Base-by-base conservation (phyloP, 2,797 vertebrate species). In the Margarornis squamiger region DNA sequence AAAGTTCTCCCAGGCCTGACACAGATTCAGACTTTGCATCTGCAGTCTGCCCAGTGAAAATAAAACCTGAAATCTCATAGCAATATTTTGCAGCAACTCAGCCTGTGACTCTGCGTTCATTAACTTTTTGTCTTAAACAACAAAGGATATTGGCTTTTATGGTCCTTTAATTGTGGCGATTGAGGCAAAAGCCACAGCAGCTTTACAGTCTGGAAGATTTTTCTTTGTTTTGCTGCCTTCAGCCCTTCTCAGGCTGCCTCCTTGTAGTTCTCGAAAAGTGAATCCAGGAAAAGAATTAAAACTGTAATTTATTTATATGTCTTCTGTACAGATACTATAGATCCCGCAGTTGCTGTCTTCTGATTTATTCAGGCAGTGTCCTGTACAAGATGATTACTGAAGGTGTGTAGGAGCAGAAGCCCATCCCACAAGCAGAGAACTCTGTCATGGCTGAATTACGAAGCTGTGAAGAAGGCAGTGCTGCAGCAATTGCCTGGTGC, bases 231-330 rank as follows among this genome's bases (percentile, higher is more conserved):
- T 62, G 27, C 73, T 81, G 29, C 39, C 65, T 51, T 82, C 78
- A 84, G n/a, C n/a, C 68, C 62, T 84, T 90, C 66, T 74, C 43
- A 61, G 57, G 27, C 79, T 75, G 80, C 68, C 57, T 89, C 45
- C 70, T 8, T 14, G 75, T 20, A 55, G 65, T 74, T 87, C 81
- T 93, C 83, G 57, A 54, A 91, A 91, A 23, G 49, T 10, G 9
- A 93, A 85, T 52, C 39, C 59, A 86, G 94, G 67, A 93, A 95
- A 95, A 96, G 21, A 97, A 96, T 89, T 74, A 51, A 96, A 96
- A 78, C 52, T 71, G 76, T 58, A 46, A 81, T 88, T 92, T 96
- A 84, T 92, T 87, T 66, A 54, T 75, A 57, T n/a, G 51, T 76
- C 68, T 70, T 80, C 43, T 67, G 39, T 38, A 34, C 32, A 79